These are phyloP conservation scores for Alca torda DNA, from an alignment of 2,797 vertebrate species.

Conservation along the genomic window DNA sequence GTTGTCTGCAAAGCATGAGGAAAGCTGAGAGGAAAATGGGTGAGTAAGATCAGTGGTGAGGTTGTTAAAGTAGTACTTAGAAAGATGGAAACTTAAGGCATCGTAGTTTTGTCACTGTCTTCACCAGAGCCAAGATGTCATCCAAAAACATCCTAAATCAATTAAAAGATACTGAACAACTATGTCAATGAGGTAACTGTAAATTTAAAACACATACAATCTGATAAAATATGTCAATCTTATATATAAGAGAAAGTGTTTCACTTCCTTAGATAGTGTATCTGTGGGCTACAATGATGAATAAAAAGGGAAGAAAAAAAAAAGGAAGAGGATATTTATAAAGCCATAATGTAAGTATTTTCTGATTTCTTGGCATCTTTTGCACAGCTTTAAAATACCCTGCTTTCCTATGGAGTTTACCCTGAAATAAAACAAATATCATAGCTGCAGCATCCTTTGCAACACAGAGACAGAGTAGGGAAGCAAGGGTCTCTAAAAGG, in stretches of 20 bases:
- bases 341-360: background rate
- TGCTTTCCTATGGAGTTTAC: constrained; percentile 36
- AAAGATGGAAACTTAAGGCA: background rate
- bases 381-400: constrained; percentile 6
- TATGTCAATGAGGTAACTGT: background rate
- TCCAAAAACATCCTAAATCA: background rate
- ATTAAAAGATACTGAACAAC: background rate
- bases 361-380: constrained; percentile 10
- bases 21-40: background rate
- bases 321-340: background rate
- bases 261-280: background rate
- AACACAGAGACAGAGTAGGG: background rate
- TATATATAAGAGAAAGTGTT: background rate
- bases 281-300: background rate
- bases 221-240: background rate
- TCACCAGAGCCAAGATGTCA: background rate
- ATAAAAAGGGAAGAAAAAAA: background rate
- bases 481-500: background rate
- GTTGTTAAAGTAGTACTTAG: background rate
- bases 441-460: background rate
- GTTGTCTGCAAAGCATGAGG: background rate
- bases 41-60: background rate
- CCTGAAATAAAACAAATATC: constrained; percentile 47
- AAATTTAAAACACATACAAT: background rate
- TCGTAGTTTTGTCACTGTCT: background rate